Conservation (phyloP, 2,888 invertebrate species). For the Apodemia mormo region DNA sequence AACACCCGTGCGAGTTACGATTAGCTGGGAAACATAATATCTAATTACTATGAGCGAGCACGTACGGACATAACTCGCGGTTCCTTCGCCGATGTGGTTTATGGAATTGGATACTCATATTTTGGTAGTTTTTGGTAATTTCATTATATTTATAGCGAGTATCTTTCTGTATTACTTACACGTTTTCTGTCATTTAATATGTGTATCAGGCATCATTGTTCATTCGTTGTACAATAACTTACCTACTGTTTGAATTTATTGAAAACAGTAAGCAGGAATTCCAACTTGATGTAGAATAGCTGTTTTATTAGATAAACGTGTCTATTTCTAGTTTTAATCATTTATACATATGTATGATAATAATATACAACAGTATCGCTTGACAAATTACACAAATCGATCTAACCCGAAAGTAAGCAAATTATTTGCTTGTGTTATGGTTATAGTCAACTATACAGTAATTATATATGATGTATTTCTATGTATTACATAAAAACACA, state of each 20-base stretch:
- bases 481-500: too few species aligned
- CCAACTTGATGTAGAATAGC: too few species aligned
- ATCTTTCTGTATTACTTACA: constrained; percentile 20
- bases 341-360: too few species aligned
- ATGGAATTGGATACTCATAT: constrained; percentile 80
- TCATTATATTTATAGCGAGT: constrained; percentile 7
- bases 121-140: constrained; percentile 71
- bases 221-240: background rate
- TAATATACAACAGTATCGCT: too few species aligned
- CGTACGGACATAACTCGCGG: constrained; percentile 77
- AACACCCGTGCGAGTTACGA: constrained; percentile 80
- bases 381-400: too few species aligned
- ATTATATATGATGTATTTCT: too few species aligned
- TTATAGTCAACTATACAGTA: too few species aligned
- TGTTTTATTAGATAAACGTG: too few species aligned
- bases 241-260: background rate
- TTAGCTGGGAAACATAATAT: constrained; percentile 77
- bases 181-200: constrained; percentile 18
- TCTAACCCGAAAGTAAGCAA: too few species aligned
- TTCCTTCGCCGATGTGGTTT: constrained; percentile 78
- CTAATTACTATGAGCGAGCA: constrained; percentile 80
- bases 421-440: too few species aligned
- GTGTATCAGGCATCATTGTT: constrained; percentile 21
- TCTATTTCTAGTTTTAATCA: too few species aligned
- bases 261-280: background rate